Evolutionary conservation across 1,140 invertebrate species (phyloP).

Genomic region (Mercenaria mercenaria): DNA sequence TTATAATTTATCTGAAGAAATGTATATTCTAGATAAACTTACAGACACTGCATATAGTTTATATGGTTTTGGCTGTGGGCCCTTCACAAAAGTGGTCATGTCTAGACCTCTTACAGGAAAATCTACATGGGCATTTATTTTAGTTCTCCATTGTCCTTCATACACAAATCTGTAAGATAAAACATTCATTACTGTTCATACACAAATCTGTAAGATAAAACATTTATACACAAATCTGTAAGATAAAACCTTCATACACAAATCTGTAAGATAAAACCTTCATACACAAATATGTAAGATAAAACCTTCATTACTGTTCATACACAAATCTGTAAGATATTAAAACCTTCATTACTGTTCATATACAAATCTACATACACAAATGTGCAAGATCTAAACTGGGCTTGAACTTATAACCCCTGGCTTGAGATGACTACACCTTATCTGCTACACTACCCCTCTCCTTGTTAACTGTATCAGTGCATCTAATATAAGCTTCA

Average conservation of each 20-base stretch:
- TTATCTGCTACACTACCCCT: too few relatives aligned
- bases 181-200: conserved; percentile 84
- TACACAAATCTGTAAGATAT: conserved; percentile 86
- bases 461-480: too few relatives aligned
- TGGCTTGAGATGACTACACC: too few relatives aligned
- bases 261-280: conserved; percentile 85
- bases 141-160: conserved; percentile 84
- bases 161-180: conserved; percentile 85
- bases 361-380: conserved; percentile 86
- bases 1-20: too few relatives aligned
- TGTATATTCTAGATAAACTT: too few relatives aligned
- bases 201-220: conserved; percentile 85
- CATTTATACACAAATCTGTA: conserved; percentile 86
- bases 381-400: conserved; percentile 85
- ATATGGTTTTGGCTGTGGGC: conserved; percentile 86
- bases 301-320: conserved; percentile 82
- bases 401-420: too few relatives aligned
- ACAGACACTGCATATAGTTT: conserved; percentile 93
- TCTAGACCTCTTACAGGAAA: conserved; percentile 89
- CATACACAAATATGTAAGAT: conserved; percentile 85
- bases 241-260: conserved; percentile 81
- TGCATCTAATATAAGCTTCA: too few relatives aligned
- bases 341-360: conserved; percentile 83
- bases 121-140: conserved; percentile 84
- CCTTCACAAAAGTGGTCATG: conserved; percentile 86